phyloP scores from a whole-genome alignment of 2,888 invertebrate genomes.

The Eupithecia tripunctaria region DNA sequence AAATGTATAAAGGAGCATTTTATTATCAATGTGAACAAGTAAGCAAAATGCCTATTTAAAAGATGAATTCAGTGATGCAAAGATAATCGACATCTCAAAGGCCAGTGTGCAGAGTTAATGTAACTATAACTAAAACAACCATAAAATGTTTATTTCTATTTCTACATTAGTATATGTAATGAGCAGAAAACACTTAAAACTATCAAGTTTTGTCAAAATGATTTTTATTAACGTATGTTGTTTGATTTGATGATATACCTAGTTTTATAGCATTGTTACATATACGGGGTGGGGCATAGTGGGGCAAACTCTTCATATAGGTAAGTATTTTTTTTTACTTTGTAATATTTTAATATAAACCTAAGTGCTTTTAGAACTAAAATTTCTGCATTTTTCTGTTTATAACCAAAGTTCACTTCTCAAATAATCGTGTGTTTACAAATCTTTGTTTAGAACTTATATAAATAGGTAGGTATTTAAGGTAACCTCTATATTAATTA shows the following conservation, averaged over 20 bases:
- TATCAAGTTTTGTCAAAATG: not conserved
- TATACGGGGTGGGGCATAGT: not conserved
- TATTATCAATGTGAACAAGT: not conserved
- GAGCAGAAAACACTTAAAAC: not conserved
- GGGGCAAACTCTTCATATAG: not conserved
- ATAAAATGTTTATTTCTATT: not conserved
- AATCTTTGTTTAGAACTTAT: not conserved
- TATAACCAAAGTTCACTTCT: not conserved
- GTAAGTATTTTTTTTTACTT: not conserved
- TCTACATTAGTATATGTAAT: not conserved
- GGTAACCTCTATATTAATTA: not conserved
- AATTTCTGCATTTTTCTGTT: not conserved
- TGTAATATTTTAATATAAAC: not conserved
- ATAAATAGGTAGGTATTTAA: not conserved
- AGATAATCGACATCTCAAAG: too few species aligned
- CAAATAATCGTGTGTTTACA: not conserved
- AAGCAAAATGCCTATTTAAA: not conserved
- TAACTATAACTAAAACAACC: not conserved
- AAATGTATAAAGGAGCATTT: not conserved
- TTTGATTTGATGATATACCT: not conserved
- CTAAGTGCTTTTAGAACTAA: not conserved
- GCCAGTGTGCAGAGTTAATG: not conserved
- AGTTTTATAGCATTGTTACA: not conserved
- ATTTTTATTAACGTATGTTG: too few species aligned
- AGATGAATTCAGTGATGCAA: constrained; percentile 1